phyloP scores from a whole-genome alignment of 2,797 vertebrate species.

The Syngnathus rostellatus region DNA sequence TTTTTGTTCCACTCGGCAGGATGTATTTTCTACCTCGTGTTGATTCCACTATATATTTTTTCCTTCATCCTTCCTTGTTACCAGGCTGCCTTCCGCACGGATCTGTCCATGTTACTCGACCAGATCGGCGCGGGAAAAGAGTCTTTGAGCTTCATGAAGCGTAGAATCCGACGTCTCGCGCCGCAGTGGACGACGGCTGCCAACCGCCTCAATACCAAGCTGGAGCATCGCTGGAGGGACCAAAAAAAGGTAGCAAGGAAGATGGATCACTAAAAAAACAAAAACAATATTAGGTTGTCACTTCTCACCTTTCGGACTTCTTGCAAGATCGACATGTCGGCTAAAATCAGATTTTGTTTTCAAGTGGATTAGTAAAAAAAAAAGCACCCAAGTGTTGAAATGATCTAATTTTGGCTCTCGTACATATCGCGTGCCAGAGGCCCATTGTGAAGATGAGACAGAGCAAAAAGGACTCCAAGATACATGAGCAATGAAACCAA shows the following conservation, averaged over 20 bases:
- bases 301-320: background rate
- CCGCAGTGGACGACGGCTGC: constrained; percentile 81
- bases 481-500: constrained; percentile 1
- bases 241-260: constrained; percentile 76
- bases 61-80: background rate
- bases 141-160: constrained; percentile 93
- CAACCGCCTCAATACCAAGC: constrained; percentile 71
- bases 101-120: constrained; percentile 82
- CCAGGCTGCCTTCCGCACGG: constrained; percentile 81
- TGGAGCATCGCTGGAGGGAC: constrained; percentile 69
- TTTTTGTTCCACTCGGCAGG: background rate
- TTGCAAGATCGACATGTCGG: background rate
- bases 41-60: background rate
- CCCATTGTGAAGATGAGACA: background rate
- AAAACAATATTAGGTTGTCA: background rate
- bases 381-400: background rate
- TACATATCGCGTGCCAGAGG: background rate
- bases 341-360: background rate
- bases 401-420: background rate
- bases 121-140: constrained; percentile 88
- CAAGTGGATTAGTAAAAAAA: background rate
- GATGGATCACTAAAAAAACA: background rate
- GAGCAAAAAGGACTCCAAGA: background rate
- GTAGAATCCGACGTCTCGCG: constrained; percentile 75
- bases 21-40: background rate